Base-by-base conservation (phyloP, 2,888 invertebrate species). In the Lordiphosa andalusiaca region DNA sequence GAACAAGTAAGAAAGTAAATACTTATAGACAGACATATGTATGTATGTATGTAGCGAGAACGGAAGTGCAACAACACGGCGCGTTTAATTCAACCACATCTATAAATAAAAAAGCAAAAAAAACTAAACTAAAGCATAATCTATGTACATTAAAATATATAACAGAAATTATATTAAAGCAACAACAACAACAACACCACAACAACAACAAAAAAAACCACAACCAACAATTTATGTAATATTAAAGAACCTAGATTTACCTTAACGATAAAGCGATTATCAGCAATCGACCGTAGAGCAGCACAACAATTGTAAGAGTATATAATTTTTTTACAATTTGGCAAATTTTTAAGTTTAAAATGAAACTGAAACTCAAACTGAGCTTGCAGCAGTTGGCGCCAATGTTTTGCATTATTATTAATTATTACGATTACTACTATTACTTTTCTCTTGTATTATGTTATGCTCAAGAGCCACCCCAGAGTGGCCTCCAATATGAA, bases 271-370 rank as follows among this genome's bases (percentile, higher is more conserved):
- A 73, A 56, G 41, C 69, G 33, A 60, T 52, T 52, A 54, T 30
- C 41, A 40, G 36, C 33, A 48, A 67, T 76, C 62, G 73, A 65
- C 72, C 73, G 70, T 25, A 64, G 41, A 53, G 52, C 66, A 77
- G 81, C 66, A 63, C 51, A 63, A 67, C 73, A 73, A 73, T 57
- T 44, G 30, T 44, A 30, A 44, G 40, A 54, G 47, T 67, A 52
- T 82, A 82, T 78, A 49, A 70, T 83, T 86, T 82, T 82, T 86
- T 82, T 78, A 87, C 65, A 86, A 86, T 69, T 80, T 82, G 75
- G 69, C 73, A 78, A 76, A 72, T 83, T 30, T 25, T 25, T 73
- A 70, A 69, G 71, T 86, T 82, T 56, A 59, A 55, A 55, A 48
- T 58, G 49, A 62, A 55, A 55, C 50, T 58, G 49, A 62, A 40